A percentile compares a stretch with the other conserved stretches of the same genome.
Conservation (phyloP, 2,113 vertebrate genomes). For the Cebidichthys violaceus region DNA sequence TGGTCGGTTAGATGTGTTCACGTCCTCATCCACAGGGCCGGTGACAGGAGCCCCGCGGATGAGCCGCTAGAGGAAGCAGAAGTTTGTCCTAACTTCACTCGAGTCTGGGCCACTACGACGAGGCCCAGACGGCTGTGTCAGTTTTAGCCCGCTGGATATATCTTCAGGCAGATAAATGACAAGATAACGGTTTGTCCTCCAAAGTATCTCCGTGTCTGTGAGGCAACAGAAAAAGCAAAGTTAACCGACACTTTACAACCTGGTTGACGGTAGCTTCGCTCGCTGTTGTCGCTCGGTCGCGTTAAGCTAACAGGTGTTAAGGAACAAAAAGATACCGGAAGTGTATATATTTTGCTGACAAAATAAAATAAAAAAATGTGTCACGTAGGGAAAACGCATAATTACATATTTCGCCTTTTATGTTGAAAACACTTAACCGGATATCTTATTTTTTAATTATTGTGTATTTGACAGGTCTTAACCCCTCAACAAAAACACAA, state of each 20-base stretch:
- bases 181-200: not conserved
- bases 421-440: not conserved
- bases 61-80: conserved; percentile 74
- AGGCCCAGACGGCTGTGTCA: conserved; percentile 56
- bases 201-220: not conserved
- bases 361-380: conserved; percentile 41
- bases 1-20: conserved; percentile 47
- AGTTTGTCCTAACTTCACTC: conserved; percentile 83
- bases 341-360: fast-evolving
- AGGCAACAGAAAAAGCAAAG: not conserved
- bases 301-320: conserved; percentile 18
- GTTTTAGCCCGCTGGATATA: not conserved
- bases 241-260: conserved; percentile 40
- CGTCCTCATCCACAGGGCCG: conserved; percentile 83
- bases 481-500: conserved; percentile 63
- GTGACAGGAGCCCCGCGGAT: conserved; percentile 79
- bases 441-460: fast-evolving
- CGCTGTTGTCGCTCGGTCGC: conserved; percentile 19
- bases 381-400: fast-evolving
- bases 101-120: conserved; percentile 78
- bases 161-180: not conserved
- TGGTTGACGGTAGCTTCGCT: conserved; percentile 56
- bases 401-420: not conserved
- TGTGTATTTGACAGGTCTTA: not conserved
- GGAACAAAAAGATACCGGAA: not conserved